These are phyloP conservation scores for Fundulus diaphanus DNA, from an alignment of 2,797 vertebrate genomes.

Conservation along the genomic window DNA sequence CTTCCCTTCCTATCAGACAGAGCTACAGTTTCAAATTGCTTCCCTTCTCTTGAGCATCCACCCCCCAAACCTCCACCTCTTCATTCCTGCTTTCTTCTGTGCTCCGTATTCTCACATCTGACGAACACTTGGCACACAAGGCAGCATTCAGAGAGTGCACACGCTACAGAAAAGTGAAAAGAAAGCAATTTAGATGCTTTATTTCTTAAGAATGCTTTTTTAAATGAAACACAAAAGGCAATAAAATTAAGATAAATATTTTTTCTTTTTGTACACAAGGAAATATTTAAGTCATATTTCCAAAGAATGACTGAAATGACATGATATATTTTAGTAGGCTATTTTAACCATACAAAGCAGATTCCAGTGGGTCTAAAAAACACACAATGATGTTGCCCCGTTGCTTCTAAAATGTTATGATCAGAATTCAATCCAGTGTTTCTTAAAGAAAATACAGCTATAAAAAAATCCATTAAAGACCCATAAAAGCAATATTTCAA, in stretches of 20 bases:
- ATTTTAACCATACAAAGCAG: slow-evolving; percentile 77
- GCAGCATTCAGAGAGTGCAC: slow-evolving; percentile 42
- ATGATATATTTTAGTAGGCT: slow-evolving; percentile 77
- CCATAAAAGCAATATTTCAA: slow-evolving; percentile 78
- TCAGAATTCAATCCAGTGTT: slow-evolving; percentile 86
- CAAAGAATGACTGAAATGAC: slow-evolving; percentile 79
- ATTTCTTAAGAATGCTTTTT: slow-evolving; percentile 73
- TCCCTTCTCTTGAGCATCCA: slow-evolving; percentile 39
- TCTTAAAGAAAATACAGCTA: slow-evolving; percentile 82
- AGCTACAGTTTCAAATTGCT: slow-evolving; percentile 74
- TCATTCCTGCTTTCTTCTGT: slow-evolving; percentile 57
- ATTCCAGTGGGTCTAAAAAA: slow-evolving; percentile 82
- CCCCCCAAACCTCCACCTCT: slow-evolving; percentile 6
- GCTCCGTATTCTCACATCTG: slow-evolving; percentile 50
- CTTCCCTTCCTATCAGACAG: slow-evolving; percentile 44
- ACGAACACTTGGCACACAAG: slow-evolving; percentile 66
- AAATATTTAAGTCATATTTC: slow-evolving; percentile 82
- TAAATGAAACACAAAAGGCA: slow-evolving; percentile 86
- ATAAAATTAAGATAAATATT: slow-evolving; percentile 89
- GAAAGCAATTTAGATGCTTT: slow-evolving; percentile 13
- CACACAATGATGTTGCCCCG: slow-evolving; percentile 70
- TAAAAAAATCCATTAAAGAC: slow-evolving; percentile 78
- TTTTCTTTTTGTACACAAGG: slow-evolving; percentile 81
- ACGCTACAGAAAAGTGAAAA: slow-evolving; percentile 14
- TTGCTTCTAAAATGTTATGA: slow-evolving; percentile 75